phyloP scores from a whole-genome alignment of 1,140 invertebrate species.

The Sminthurinus signatus region DNA sequence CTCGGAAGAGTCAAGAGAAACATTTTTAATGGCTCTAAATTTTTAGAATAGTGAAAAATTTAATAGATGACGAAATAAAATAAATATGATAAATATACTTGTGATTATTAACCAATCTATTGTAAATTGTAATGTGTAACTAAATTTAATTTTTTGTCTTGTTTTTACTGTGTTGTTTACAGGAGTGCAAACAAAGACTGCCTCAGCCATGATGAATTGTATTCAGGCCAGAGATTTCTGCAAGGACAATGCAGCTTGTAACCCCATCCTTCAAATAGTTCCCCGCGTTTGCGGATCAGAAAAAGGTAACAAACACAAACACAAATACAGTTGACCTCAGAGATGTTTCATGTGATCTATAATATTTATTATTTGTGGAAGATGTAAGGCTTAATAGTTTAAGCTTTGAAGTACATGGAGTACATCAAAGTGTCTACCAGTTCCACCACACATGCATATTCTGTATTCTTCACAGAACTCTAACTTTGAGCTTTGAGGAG shows the following conservation, averaged over 20 bases:
- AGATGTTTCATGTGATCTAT: not conserved
- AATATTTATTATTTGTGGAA: not conserved
- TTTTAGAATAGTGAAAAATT: not conserved
- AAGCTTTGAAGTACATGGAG: no score
- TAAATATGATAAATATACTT: not conserved
- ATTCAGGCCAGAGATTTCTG: slow-evolving; percentile 73
- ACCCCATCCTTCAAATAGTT: slow-evolving; percentile 78
- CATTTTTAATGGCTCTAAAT: no score
- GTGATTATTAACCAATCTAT: no score
- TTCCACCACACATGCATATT: no score
- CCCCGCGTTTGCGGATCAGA: slow-evolving; percentile 79
- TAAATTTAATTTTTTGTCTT: not conserved
- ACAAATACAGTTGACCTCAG: not conserved
- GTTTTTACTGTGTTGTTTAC: slow-evolving; percentile 48
- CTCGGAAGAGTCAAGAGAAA: no score
- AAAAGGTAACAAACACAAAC: slow-evolving; percentile 57
- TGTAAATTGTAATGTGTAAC: not conserved
- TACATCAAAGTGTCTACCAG: no score
- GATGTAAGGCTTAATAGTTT: no score
- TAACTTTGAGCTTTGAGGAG: no score
- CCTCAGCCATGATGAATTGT: slow-evolving; percentile 74
- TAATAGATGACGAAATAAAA: not conserved
- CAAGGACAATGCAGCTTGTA: slow-evolving; percentile 77
- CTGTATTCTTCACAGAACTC: no score
- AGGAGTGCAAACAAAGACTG: slow-evolving; percentile 64